Percentiles rank a stretch among this genome's conserved stretches.
Evolutionary conservation across 92 coral and sea anemone species (phyloP).

Genomic region (Zoanthus sansibaricus): DNA sequence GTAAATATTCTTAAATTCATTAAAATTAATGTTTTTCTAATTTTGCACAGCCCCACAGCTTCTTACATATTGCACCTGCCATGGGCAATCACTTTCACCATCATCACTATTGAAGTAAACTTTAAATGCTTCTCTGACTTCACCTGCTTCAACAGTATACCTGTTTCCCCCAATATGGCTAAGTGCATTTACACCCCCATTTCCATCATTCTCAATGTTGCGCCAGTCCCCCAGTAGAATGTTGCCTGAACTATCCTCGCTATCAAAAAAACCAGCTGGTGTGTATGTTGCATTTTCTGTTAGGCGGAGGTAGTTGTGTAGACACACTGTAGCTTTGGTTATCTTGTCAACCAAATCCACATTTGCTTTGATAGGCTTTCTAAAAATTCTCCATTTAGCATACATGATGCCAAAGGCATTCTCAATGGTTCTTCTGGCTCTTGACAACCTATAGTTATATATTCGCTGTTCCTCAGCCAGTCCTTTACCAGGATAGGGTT

Average conservation of each 20-base stretch:
- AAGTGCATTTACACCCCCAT: constrained; percentile 33
- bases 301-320: constrained; percentile 56
- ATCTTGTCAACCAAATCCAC: constrained; percentile 18
- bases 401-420: not conserved
- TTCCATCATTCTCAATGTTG: constrained; percentile 27
- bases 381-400: constrained; percentile 44
- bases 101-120: constrained; percentile 35
- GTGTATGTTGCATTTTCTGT: constrained; percentile 55
- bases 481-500: constrained; percentile 46
- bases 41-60: constrained; percentile 42
- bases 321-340: not conserved
- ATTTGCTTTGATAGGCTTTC: constrained; percentile 22
- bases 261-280: constrained; percentile 42
- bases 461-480: constrained; percentile 34
- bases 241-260: constrained; percentile 44
- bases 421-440: no score
- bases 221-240: constrained; percentile 45
- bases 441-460: constrained; percentile 1
- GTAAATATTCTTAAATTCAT: constrained; percentile 14
- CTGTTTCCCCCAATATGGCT: constrained; percentile 42
- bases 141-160: constrained; percentile 43
- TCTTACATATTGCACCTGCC: constrained; percentile 44
- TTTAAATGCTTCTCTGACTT: constrained; percentile 36
- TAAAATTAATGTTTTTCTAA: constrained; percentile 1
- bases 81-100: constrained; percentile 44